Evolutionary conservation across 2,888 invertebrate genomes (phyloP).

Genomic region (Antitype chi): DNA sequence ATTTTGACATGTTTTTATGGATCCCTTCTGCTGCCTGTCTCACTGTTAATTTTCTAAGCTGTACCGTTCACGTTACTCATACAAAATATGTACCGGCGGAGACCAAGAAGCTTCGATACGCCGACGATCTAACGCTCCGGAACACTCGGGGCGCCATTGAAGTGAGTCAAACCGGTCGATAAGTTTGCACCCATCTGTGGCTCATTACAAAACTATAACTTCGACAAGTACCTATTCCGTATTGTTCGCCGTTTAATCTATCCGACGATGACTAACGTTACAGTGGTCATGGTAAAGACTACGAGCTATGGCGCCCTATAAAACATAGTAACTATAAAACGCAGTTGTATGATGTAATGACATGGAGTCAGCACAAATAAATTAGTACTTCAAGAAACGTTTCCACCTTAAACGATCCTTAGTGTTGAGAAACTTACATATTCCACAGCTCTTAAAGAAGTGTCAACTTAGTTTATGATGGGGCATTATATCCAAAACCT

Average conservation of each 20-base stretch:
- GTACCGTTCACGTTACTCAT: slow-evolving; percentile 33
- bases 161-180: slow-evolving; percentile 64
- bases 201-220: slow-evolving; percentile 61
- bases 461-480: slow-evolving; percentile 49
- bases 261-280: slow-evolving; percentile 55
- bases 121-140: slow-evolving; percentile 63
- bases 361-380: slow-evolving; percentile 10
- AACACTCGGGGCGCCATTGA: slow-evolving; percentile 61
- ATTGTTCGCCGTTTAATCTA: slow-evolving; percentile 47
- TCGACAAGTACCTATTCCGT: slow-evolving; percentile 52
- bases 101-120: too few relatives aligned
- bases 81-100: slow-evolving; percentile 53
- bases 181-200: slow-evolving; percentile 60
- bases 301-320: slow-evolving; percentile 7
- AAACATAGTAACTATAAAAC: slow-evolving; percentile 11
- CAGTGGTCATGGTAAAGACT: slow-evolving; percentile 28
- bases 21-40: not conserved
- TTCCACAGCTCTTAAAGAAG: slow-evolving; percentile 3
- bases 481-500: slow-evolving; percentile 38
- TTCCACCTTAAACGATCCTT: not conserved
- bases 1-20: not conserved
- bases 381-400: slow-evolving; percentile 20
- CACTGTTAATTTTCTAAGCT: slow-evolving; percentile 17
- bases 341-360: slow-evolving; percentile 16
- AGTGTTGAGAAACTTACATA: slow-evolving; percentile 21